phyloP scores from a whole-genome alignment of 1,140 invertebrate species.

The Drosophila pseudoobscura region DNA sequence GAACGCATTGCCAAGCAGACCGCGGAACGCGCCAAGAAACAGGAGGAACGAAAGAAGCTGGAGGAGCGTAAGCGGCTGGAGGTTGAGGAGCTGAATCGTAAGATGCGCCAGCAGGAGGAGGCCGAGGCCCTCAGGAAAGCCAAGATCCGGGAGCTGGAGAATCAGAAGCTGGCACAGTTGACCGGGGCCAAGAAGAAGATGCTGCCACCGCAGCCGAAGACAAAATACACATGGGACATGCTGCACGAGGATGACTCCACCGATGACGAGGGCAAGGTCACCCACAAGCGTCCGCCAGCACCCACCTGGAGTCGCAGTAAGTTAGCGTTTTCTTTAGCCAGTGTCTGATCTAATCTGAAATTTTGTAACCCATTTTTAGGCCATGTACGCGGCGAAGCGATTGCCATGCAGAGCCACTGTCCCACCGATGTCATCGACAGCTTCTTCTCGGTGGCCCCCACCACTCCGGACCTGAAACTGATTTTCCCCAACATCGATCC shows the following conservation, averaged over 20 bases:
- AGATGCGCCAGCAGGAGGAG: constrained; percentile 83
- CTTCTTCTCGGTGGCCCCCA: constrained; percentile 86
- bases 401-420: constrained; percentile 64
- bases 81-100: constrained; percentile 84
- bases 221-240: constrained; percentile 83
- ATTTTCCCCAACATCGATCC: constrained; percentile 88
- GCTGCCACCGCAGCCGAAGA: constrained; percentile 66
- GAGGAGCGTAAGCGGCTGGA: constrained; percentile 83
- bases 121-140: constrained; percentile 80
- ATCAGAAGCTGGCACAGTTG: constrained; percentile 63
- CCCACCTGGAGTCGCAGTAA: constrained; percentile 85
- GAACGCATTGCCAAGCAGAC: constrained; percentile 84
- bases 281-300: constrained; percentile 83
- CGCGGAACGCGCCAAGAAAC: constrained; percentile 85
- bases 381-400: constrained; percentile 58
- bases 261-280: constrained; percentile 84
- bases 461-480: constrained; percentile 87
- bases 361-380: constrained; percentile 28
- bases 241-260: constrained; percentile 85
- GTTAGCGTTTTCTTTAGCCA: constrained; percentile 6
- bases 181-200: constrained; percentile 63
- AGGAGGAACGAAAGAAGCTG: constrained; percentile 82
- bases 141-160: constrained; percentile 76
- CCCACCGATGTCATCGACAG: constrained; percentile 84
- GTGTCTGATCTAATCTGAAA: background rate